Conservation (phyloP, 2,113 vertebrate species). For the Dipodomys merriami region DNA sequence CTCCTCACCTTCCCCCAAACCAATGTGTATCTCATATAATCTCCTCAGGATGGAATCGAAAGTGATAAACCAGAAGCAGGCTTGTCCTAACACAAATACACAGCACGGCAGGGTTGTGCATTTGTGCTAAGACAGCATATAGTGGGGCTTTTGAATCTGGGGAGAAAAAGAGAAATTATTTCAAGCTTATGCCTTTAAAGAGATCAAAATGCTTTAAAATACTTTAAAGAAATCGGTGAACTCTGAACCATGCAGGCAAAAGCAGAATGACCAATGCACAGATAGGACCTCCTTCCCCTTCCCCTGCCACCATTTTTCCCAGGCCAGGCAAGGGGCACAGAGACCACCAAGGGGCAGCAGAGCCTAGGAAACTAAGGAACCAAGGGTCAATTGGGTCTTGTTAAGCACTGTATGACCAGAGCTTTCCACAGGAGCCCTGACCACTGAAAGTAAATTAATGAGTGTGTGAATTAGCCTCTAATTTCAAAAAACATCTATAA, state of each 20-base stretch:
- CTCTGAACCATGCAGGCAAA: constrained; percentile 43
- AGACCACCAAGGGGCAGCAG: background rate
- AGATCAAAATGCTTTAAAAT: too few species aligned
- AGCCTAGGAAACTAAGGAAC: background rate
- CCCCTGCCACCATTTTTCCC: too few species aligned
- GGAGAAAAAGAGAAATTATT: too few species aligned
- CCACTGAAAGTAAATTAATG: background rate
- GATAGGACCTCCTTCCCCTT: background rate
- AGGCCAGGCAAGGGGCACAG: background rate
- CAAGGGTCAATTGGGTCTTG: background rate
- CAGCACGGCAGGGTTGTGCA: too few species aligned
- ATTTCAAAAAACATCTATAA: constrained; percentile 31
- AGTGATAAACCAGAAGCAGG: too few species aligned
- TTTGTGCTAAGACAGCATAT: too few species aligned
- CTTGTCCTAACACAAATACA: too few species aligned
- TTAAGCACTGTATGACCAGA: background rate
- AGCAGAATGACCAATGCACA: constrained; percentile 36
- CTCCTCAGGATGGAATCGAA: background rate
- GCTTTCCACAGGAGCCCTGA: background rate
- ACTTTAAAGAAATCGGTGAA: constrained; percentile 48
- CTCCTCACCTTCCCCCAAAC: constrained; percentile 65
- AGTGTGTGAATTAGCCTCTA: background rate
- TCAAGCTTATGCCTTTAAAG: too few species aligned
- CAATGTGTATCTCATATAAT: constrained; percentile 71
- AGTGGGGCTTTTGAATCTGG: too few species aligned